These are phyloP conservation scores for Goniozus legneri DNA, from an alignment of 1,140 invertebrate species.

Conservation along the genomic window DNA sequence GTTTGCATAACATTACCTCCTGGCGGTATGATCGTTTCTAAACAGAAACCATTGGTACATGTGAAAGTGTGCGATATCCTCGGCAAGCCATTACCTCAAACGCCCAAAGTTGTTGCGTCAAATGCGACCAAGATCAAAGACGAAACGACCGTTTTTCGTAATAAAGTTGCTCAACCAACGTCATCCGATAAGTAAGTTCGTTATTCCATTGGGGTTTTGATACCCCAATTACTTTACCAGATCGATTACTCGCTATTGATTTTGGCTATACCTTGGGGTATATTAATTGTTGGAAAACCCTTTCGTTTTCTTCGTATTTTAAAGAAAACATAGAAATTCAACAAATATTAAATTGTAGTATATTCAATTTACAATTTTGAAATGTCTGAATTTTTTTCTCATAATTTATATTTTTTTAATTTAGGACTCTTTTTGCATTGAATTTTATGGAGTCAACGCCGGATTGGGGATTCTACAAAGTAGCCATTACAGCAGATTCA, in stretches of 20 bases:
- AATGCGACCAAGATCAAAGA: conserved; percentile 71
- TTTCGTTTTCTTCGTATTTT: conserved; percentile 13
- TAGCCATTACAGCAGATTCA: conserved; percentile 70
- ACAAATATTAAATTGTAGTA: conserved; percentile 14
- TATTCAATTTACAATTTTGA: not conserved
- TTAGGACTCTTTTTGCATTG: conserved; percentile 69
- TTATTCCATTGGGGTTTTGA: conserved; percentile 1
- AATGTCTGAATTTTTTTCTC: not conserved
- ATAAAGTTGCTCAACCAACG: conserved; percentile 58
- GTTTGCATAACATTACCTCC: conserved; percentile 76
- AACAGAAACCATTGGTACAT: conserved; percentile 67
- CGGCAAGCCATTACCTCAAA: conserved; percentile 65
- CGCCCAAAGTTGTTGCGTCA: conserved; percentile 67
- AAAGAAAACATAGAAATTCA: conserved; percentile 14
- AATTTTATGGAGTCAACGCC: conserved; percentile 79
- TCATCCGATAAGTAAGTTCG: conserved; percentile 58
- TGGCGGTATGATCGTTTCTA: conserved; percentile 67
- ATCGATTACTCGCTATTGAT: conserved; percentile 23
- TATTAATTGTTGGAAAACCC: conserved; percentile 29
- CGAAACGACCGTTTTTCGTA: conserved; percentile 72
- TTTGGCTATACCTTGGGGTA: conserved; percentile 52
- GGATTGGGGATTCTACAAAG: conserved; percentile 78
- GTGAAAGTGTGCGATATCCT: conserved; percentile 81
- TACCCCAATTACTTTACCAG: conserved; percentile 49
- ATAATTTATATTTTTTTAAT: conserved; percentile 20